A percentile compares a stretch with the other conserved stretches of the same genome.
Conservation (phyloP, 2,888 invertebrate species). For the Agapostemon virescens region DNA sequence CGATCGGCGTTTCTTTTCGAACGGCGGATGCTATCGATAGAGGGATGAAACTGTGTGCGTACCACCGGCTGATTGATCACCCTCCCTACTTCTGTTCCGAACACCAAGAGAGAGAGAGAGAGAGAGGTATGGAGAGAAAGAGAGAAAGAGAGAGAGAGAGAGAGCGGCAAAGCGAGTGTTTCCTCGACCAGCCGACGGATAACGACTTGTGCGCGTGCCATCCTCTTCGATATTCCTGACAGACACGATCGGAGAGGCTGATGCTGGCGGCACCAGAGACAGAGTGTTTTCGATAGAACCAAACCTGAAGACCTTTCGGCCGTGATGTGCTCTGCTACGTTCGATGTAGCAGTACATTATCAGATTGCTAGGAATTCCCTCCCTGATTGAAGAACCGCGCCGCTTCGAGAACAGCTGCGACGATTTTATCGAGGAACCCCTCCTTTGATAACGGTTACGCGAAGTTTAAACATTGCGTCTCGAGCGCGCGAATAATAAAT, state of each 20-base stretch:
- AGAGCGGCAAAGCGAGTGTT: slow-evolving; percentile 41
- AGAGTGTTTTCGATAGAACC: slow-evolving; percentile 38
- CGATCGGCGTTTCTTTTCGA: slow-evolving; percentile 52
- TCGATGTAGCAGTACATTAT: neutral
- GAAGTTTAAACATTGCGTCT: no score
- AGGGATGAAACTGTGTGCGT: slow-evolving; percentile 33
- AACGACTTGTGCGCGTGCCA: slow-evolving; percentile 76
- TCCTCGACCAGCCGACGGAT: slow-evolving; percentile 64
- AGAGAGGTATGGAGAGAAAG: neutral
- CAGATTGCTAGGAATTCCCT: neutral
- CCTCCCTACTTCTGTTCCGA: slow-evolving; percentile 38
- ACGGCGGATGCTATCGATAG: slow-evolving; percentile 27
- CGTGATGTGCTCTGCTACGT: neutral
- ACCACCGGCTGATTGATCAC: slow-evolving; percentile 73
- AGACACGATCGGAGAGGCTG: slow-evolving; percentile 32
- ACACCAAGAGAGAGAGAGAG: neutral
- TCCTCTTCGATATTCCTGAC: slow-evolving; percentile 63
- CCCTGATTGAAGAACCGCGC: neutral
- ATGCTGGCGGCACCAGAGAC: slow-evolving; percentile 6
- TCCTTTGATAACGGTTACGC: no score
- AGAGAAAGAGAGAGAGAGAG: slow-evolving; percentile 2
- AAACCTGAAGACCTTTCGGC: slow-evolving; percentile 11
- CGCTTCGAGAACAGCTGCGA: neutral
- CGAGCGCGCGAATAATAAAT: no score
- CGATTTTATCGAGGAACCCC: neutral